Conservation (phyloP, 2,888 invertebrate species). For the Danaus chrysippus region DNA sequence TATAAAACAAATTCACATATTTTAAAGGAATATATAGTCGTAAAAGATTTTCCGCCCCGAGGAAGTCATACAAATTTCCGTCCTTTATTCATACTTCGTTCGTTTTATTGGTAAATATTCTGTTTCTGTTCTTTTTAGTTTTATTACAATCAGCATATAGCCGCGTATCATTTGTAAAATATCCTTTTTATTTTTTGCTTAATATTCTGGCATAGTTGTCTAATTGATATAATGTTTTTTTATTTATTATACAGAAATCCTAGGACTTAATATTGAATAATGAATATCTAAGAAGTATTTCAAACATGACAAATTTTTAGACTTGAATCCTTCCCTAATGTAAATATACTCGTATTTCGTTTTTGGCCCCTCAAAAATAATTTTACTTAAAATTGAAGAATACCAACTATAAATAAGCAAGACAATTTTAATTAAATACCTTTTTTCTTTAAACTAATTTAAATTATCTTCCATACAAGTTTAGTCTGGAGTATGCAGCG, state of each 20-base stretch:
- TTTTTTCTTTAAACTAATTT: slow-evolving; percentile 1
- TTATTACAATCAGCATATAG: slow-evolving; percentile 21
- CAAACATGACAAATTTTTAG: too few relatives aligned
- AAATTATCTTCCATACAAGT: not conserved
- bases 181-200: not conserved
- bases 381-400: too few relatives aligned
- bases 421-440: not conserved
- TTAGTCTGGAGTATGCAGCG: slow-evolving; percentile 8
- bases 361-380: too few relatives aligned
- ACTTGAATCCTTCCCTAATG: too few relatives aligned
- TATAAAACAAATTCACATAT: slow-evolving; percentile 16
- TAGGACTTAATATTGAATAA: too few relatives aligned
- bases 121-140: slow-evolving; percentile 21
- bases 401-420: too few relatives aligned
- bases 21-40: slow-evolving; percentile 26
- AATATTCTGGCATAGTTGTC: not conserved
- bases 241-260: too few relatives aligned
- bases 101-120: slow-evolving; percentile 29
- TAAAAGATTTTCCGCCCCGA: slow-evolving; percentile 24
- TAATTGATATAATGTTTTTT: too few relatives aligned
- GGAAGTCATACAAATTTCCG: slow-evolving; percentile 28
- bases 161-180: slow-evolving; percentile 18
- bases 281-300: too few relatives aligned
- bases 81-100: slow-evolving; percentile 26
- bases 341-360: too few relatives aligned